A percentile compares a stretch with the other conserved stretches of the same genome.
Evolutionary conservation across 2,888 invertebrate species (phyloP).

Genomic region (Pimpla rufipes): DNA sequence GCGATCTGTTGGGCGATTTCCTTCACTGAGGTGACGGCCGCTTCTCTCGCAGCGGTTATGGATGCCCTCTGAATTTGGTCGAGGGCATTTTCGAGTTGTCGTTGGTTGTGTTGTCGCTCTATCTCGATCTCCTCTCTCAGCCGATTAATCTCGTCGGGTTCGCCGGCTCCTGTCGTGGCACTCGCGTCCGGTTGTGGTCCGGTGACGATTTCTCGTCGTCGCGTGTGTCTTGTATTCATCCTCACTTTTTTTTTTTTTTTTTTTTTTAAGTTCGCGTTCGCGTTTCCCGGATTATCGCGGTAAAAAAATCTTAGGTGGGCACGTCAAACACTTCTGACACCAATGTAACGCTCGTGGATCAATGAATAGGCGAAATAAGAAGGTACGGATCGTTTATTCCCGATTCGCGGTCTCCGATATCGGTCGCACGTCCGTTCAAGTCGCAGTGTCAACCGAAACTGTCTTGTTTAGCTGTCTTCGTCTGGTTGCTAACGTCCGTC

Average conservation of each 20-base stretch:
- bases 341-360: no score
- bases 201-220: no score
- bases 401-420: no score
- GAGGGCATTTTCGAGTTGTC: slow-evolving; percentile 20
- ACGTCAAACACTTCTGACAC: not conserved
- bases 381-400: no score
- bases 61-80: slow-evolving; percentile 18
- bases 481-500: no score
- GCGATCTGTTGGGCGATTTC: no score
- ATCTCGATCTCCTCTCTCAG: slow-evolving; percentile 13
- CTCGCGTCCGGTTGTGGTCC: not conserved
- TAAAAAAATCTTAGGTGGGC: not conserved
- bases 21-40: no score
- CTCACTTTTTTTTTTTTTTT: not conserved
- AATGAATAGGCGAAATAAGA: no score
- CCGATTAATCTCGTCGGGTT: not conserved
- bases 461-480: no score
- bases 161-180: not conserved
- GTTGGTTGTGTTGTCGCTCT: slow-evolving; percentile 31
- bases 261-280: no score
- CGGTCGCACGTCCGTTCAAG: no score
- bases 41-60: not conserved
- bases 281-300: not conserved
- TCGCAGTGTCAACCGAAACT: no score
- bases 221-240: not conserved